Conservation (phyloP, 2,888 invertebrate species). For the Chrysolina haemoptera region DNA sequence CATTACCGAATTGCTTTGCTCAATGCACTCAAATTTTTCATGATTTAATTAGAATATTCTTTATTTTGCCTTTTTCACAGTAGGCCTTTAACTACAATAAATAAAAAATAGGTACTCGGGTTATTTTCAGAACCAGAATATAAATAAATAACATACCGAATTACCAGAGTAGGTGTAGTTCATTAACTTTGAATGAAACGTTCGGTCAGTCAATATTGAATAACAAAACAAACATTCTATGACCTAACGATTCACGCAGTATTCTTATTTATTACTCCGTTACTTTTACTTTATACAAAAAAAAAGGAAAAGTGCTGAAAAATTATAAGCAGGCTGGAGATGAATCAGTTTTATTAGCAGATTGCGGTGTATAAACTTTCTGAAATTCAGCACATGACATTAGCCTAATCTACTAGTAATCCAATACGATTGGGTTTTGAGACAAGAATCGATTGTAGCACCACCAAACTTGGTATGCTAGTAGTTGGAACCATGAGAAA, state of each 20-base stretch:
- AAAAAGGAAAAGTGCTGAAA: background rate
- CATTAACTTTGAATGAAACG: background rate
- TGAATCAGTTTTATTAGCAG: background rate
- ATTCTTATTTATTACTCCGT: background rate
- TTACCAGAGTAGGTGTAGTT: background rate
- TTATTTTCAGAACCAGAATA: slow-evolving; percentile 1
- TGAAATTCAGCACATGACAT: no score
- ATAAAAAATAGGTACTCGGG: background rate
- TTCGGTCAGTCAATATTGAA: slow-evolving; percentile 3
- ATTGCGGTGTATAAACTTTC: background rate
- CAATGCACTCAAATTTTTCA: no score
- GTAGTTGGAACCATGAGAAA: no score
- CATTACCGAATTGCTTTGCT: no score
- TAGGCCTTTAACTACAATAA: no score
- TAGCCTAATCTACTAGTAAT: no score
- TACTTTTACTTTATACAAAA: slow-evolving; percentile 5
- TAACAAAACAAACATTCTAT: background rate
- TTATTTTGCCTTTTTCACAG: no score
- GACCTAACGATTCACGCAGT: background rate
- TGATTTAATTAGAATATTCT: no score
- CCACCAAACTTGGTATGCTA: no score
- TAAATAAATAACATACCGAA: background rate
- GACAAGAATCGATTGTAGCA: no score
- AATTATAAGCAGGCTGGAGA: background rate
- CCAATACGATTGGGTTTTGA: no score